A percentile compares a stretch with the other conserved stretches of the same genome.
Evolutionary conservation across 2,797 vertebrate genomes (phyloP).

Genomic region (Uromys caudimaculatus): DNA sequence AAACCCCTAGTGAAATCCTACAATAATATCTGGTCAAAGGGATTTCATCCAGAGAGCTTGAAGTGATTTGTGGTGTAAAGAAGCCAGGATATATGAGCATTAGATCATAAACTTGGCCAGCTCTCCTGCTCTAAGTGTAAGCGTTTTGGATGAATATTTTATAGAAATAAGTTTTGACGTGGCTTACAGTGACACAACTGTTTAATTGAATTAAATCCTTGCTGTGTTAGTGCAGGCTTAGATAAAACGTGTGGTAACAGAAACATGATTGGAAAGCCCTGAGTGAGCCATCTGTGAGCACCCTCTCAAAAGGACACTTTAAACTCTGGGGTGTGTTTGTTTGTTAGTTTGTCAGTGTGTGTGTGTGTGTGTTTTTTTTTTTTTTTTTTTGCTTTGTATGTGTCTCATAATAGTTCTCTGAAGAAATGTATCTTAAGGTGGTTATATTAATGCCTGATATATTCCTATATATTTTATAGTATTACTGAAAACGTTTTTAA

Average conservation of each 20-base stretch:
- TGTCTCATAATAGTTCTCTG: background rate
- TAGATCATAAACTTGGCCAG: slow-evolving; percentile 68
- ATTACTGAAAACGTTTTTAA: background rate
- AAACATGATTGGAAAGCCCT: slow-evolving; percentile 49
- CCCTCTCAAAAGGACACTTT: background rate
- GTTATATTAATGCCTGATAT: background rate
- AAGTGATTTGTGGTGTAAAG: slow-evolving; percentile 32
- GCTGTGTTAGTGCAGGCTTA: slow-evolving; percentile 49
- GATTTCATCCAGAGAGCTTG: slow-evolving; percentile 69
- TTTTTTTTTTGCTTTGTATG: background rate
- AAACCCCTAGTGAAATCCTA: slow-evolving; percentile 47
- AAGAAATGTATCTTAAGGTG: background rate
- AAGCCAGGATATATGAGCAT: slow-evolving; percentile 63
- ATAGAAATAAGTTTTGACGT: slow-evolving; percentile 57
- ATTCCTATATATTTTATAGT: background rate
- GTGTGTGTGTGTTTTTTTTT: too few species aligned
- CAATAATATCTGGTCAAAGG: slow-evolving; percentile 63
- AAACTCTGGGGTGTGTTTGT: background rate
- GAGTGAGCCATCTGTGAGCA: background rate
- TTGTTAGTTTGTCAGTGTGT: background rate
- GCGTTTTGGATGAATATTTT: slow-evolving; percentile 66
- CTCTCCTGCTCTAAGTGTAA: slow-evolving; percentile 34
- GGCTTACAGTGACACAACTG: slow-evolving; percentile 65
- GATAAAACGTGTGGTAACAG: slow-evolving; percentile 51
- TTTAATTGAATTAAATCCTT: slow-evolving; percentile 81